Conservation (phyloP, 2,888 invertebrate species). For the Portevinia maculata region DNA sequence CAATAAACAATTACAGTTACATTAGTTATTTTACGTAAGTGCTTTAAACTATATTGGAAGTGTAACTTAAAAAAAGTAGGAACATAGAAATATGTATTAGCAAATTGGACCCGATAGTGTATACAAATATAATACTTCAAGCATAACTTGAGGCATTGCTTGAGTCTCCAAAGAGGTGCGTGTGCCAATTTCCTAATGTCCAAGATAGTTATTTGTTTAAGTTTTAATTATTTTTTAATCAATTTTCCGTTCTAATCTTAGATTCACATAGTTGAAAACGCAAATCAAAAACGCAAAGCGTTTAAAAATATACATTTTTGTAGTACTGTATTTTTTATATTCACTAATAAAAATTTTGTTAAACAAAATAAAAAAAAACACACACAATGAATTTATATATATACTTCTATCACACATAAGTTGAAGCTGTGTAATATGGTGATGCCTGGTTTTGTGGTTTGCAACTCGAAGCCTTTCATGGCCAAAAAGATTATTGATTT, state of each 20-base stretch:
- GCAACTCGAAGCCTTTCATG: too few species aligned
- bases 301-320: conserved; percentile 47
- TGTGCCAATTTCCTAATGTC: conserved; percentile 67
- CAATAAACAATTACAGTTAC: conserved; percentile 35
- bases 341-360: conserved; percentile 61
- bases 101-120: conserved; percentile 18
- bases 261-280: conserved; percentile 38
- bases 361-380: conserved; percentile 47
- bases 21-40: conserved; percentile 45
- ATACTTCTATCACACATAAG: neutral
- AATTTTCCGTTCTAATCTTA: conserved; percentile 43
- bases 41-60: conserved; percentile 50
- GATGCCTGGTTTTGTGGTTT: too few species aligned
- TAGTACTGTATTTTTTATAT: conserved; percentile 43
- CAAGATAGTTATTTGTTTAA: conserved; percentile 48
- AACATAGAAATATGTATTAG: neutral
- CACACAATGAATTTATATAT: conserved; percentile 1
- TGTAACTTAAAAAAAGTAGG: conserved; percentile 18
- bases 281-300: conserved; percentile 46
- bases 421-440: neutral
- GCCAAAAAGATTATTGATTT: too few species aligned
- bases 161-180: conserved; percentile 56
- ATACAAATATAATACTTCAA: conserved; percentile 24
- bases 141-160: conserved; percentile 32
- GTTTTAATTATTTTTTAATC: conserved; percentile 18